Evolutionary conservation across 2,797 vertebrate genomes (phyloP), one percentile per base, ranked within the genome.

Genomic region (Numenius phaeopus): DNA sequence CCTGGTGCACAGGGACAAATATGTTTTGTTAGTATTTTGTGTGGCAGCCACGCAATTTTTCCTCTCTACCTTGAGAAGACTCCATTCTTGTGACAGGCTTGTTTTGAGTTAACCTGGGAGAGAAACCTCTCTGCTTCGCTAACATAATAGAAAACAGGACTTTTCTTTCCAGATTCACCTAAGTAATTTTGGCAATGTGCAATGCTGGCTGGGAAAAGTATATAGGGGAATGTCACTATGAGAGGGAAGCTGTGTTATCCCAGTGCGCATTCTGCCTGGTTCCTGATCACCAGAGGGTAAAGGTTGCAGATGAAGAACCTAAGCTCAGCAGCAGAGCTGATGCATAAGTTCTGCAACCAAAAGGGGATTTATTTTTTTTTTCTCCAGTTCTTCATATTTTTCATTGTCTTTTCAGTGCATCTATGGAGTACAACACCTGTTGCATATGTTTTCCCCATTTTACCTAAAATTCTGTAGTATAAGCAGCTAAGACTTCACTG

Each of bases 141-240:
- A 46, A 39, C 14, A 61, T 47, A 34, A 15, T 2, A 73, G 24
- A 65, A 79, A 46, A 40, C 8, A 47, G 27, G 30, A 59, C 19
- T 49, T 79, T 16, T 44, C 1, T 9, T 79, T 57, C 58, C 44
- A n/a, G 3, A 58, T 27, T 54, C 44, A 65, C 27, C 1, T 20
- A 29, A 78, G 4, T 23, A 44, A 11, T 64, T 59, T 13, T n/a
- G 40, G 27, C 27, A 64, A 40, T 1, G 3, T 29, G 16, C 14
- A 75, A 4, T 9, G 19, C 4, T n/a, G 37, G 9, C 3, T 79
- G 22, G 9, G 32, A 72, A 49, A 84, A 52, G 11, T 12, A 18
- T 3, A n/a, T 3, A 40, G 47, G 22, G 34, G 29, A 49, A 30
- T 0, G 0, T 37, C 30, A 34, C 7, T 50, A 37, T 0, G 1